A percentile compares a stretch with the other conserved stretches of the same genome.
phyloP scores from a whole-genome alignment of 2,113 vertebrate species.

The Pomatorhinus ruficollis region DNA sequence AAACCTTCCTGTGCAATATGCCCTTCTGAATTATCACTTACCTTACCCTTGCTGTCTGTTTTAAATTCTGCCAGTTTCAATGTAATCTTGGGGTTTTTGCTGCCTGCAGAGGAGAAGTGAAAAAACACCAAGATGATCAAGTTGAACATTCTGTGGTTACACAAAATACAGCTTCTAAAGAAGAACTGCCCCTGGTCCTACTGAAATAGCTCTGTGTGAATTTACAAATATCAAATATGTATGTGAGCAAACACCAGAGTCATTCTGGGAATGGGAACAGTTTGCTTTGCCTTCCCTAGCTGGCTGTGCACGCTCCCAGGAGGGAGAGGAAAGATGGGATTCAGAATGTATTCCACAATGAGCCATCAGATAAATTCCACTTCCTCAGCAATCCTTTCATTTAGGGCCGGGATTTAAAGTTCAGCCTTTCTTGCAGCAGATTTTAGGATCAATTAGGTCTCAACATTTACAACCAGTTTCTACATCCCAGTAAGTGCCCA shows the following conservation, averaged over 20 bases:
- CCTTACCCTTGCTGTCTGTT: constrained; percentile 87
- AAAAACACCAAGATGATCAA: background rate
- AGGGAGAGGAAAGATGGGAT: background rate
- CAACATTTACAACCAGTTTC: background rate
- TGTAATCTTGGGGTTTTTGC: constrained; percentile 93
- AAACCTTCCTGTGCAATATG: background rate
- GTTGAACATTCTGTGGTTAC: background rate
- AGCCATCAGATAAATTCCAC: background rate
- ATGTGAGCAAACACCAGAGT: background rate
- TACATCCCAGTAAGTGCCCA: background rate
- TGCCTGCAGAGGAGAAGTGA: constrained; percentile 76
- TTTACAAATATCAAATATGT: background rate
- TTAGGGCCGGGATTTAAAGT: background rate
- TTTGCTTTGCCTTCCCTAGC: background rate
- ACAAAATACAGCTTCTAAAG: background rate
- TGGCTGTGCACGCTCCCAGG: background rate
- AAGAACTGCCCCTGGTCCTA: background rate
- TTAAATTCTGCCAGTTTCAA: constrained; percentile 91
- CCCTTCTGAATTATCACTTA: constrained; percentile 53
- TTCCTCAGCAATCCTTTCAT: background rate
- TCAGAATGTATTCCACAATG: background rate
- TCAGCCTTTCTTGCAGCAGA: background rate
- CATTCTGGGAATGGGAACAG: background rate
- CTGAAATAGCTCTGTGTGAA: background rate
- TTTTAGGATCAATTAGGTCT: background rate